phyloP scores from a whole-genome alignment of 2,888 invertebrate species.

The Melipona bicolor region DNA sequence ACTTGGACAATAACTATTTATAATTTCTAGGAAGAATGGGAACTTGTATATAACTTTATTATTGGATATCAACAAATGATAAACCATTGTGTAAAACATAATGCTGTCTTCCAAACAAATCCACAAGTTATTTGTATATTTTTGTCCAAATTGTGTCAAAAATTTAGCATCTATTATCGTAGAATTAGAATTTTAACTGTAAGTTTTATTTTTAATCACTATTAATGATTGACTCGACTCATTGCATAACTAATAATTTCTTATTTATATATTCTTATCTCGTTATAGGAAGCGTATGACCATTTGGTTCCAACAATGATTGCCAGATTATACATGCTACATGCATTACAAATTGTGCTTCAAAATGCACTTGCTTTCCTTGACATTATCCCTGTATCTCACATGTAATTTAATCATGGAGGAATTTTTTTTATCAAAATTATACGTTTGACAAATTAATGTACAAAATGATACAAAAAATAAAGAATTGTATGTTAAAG shows the following conservation, averaged over 20 bases:
- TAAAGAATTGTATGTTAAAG: slow-evolving; percentile 6
- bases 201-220: slow-evolving; percentile 75
- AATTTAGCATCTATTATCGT: slow-evolving; percentile 91
- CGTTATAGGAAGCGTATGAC: slow-evolving; percentile 87
- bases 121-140: slow-evolving; percentile 89
- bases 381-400: slow-evolving; percentile 88
- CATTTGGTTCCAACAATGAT: slow-evolving; percentile 89
- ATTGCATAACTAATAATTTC: slow-evolving; percentile 11
- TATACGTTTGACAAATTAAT: not conserved
- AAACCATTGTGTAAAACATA: slow-evolving; percentile 85
- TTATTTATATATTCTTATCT: not conserved
- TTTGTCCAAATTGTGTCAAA: slow-evolving; percentile 87
- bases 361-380: slow-evolving; percentile 88
- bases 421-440: slow-evolving; percentile 44
- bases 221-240: not conserved
- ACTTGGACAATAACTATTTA: not conserved
- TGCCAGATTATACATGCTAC: slow-evolving; percentile 89
- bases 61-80: slow-evolving; percentile 88
- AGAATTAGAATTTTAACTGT: slow-evolving; percentile 89
- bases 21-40: slow-evolving; percentile 90
- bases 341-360: slow-evolving; percentile 87
- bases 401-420: slow-evolving; percentile 76
- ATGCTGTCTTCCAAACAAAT: slow-evolving; percentile 85
- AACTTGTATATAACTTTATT: slow-evolving; percentile 88
- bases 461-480: not conserved